These are phyloP conservation scores for Peromyscus attwateri DNA, from an alignment of 2,797 vertebrate genomes.

Conservation along the genomic window DNA sequence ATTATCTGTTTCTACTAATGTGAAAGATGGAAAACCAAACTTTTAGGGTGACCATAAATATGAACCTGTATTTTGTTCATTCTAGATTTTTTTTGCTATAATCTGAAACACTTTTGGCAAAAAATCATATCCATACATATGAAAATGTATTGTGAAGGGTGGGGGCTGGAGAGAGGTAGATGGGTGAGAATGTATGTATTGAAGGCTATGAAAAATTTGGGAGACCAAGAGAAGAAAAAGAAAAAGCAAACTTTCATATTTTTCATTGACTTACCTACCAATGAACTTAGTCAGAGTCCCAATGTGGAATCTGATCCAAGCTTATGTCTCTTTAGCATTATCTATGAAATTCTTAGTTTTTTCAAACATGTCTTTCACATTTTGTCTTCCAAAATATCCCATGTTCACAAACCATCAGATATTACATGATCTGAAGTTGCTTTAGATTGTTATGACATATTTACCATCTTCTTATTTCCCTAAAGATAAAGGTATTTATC, in stretches of 20 bases:
- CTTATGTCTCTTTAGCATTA: neutral
- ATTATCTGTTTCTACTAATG: neutral
- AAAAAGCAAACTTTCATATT: no score
- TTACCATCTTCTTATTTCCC: neutral
- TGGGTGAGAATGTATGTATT: fast-evolving
- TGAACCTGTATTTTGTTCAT: neutral
- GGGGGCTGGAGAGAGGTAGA: fast-evolving
- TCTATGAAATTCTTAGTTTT: neutral
- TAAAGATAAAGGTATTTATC: neutral
- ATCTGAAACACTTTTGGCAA: neutral
- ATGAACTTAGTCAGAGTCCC: neutral
- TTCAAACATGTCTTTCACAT: neutral
- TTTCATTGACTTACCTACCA: no score
- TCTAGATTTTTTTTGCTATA: neutral
- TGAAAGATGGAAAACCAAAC: neutral
- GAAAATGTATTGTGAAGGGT: fast-evolving
- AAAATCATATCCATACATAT: neutral
- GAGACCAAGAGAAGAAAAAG: no score
- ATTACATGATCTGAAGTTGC: neutral
- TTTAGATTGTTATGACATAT: neutral
- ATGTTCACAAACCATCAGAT: neutral
- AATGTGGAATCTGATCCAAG: neutral
- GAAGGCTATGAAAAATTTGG: neutral
- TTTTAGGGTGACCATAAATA: neutral
- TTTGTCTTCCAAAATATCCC: neutral